phyloP scores from a whole-genome alignment of 23 tunicate species.

The Ciona savignyi region DNA sequence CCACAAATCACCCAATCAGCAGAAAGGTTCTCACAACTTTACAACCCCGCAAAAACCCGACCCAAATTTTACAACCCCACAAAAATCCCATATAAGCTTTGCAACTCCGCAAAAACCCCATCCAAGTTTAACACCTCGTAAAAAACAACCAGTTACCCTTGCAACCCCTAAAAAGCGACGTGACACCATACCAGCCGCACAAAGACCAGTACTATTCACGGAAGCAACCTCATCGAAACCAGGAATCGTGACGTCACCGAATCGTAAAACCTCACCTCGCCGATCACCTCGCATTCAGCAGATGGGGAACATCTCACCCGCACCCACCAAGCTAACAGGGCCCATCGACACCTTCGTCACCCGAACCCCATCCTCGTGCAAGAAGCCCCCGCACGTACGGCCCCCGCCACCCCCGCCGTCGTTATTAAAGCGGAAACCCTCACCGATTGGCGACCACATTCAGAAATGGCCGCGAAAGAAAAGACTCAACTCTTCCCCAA shows the following conservation, averaged over 20 bases:
- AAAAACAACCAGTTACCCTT: no score
- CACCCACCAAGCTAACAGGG: slow-evolving; percentile 6
- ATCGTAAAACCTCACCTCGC: background rate
- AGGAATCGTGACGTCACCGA: background rate
- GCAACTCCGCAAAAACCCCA: no score
- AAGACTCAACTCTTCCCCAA: slow-evolving; percentile 26
- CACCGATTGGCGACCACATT: slow-evolving; percentile 63
- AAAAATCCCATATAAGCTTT: no score
- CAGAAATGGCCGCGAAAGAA: slow-evolving; percentile 60
- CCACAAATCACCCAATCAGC: background rate
- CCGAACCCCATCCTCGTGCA: slow-evolving; percentile 44
- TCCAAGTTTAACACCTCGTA: no score
- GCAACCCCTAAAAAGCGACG: no score
- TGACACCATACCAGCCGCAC: background rate
- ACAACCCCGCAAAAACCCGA: no score
- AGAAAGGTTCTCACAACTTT: no score
- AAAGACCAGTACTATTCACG: background rate
- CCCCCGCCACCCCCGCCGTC: background rate
- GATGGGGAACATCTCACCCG: background rate
- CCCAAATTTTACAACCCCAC: no score
- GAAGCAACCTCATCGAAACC: no score
- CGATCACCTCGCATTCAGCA: background rate
- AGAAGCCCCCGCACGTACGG: background rate
- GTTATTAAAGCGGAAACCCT: slow-evolving; percentile 16
- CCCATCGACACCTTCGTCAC: slow-evolving; percentile 43